Conservation (phyloP, 2,113 vertebrate species). For the Zingel zingel region DNA sequence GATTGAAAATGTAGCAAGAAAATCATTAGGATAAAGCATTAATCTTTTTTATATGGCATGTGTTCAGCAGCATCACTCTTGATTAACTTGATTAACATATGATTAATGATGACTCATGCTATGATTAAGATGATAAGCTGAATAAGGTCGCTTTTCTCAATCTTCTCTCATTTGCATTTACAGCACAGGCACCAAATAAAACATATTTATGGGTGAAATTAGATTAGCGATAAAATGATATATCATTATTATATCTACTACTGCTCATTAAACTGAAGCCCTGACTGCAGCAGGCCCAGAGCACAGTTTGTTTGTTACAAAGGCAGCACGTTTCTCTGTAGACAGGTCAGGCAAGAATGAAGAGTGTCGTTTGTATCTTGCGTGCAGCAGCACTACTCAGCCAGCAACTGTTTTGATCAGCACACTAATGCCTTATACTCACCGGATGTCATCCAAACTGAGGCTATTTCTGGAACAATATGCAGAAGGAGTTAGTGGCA, state of each 20-base stretch:
- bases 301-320: conserved; percentile 53
- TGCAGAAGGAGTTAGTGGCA: conserved; percentile 88
- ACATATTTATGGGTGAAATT: conserved; percentile 14
- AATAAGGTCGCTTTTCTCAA: conserved; percentile 13
- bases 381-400: conserved; percentile 73
- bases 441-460: conserved; percentile 99
- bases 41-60: not conserved
- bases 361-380: conserved; percentile 63
- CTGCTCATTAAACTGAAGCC: conserved; percentile 26
- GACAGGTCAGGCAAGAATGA: conserved; percentile 67
- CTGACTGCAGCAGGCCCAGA: conserved; percentile 24
- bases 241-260: conserved; percentile 15
- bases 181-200: conserved; percentile 44
- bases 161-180: conserved; percentile 37
- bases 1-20: not conserved
- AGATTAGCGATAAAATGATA: conserved; percentile 17
- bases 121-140: conserved; percentile 29
- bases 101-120: conserved; percentile 24
- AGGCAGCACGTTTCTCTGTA: conserved; percentile 63
- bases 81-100: conserved; percentile 26
- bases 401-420: conserved; percentile 78
- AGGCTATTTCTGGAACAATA: conserved; percentile 99
- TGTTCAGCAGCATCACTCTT: conserved; percentile 3
- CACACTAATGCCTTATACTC: conserved; percentile 88
- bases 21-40: not conserved